phyloP scores from a whole-genome alignment of 2,113 vertebrate species.

The Lasiurus borealis region DNA sequence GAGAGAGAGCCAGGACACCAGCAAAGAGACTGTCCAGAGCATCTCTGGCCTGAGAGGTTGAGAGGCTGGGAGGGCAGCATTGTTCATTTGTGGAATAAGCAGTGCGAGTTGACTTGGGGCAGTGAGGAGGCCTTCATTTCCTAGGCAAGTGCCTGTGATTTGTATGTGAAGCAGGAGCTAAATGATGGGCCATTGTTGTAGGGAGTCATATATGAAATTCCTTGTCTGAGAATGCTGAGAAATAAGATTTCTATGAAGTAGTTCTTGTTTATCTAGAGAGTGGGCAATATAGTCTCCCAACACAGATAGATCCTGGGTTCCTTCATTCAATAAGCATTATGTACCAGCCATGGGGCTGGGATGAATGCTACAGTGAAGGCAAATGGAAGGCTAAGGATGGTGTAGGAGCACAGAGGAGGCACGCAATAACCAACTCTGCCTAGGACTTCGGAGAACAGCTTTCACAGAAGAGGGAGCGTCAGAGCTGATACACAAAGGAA shows the following conservation, averaged over 20 bases:
- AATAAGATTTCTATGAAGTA: constrained; percentile 16
- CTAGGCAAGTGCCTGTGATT: constrained; percentile 25
- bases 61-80: background rate
- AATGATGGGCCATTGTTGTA: background rate
- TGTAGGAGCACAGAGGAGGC: background rate
- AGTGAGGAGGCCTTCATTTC: background rate
- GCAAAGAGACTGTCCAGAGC: background rate
- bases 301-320: background rate
- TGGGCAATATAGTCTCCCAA: background rate
- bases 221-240: constrained; percentile 27
- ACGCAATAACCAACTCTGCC: background rate
- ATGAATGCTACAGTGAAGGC: background rate
- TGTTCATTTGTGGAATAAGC: constrained; percentile 20
- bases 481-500: background rate
- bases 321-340: background rate
- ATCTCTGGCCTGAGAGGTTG: constrained; percentile 19
- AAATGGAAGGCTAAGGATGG: background rate
- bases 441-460: background rate
- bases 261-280: constrained; percentile 10
- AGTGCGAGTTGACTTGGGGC: background rate
- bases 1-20: background rate
- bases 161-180: constrained; percentile 26
- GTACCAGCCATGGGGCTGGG: background rate
- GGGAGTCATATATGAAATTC: constrained; percentile 17
- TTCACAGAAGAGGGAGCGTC: background rate